phyloP scores from a whole-genome alignment of 1,140 invertebrate genomes.

The Bombyx mandarina region DNA sequence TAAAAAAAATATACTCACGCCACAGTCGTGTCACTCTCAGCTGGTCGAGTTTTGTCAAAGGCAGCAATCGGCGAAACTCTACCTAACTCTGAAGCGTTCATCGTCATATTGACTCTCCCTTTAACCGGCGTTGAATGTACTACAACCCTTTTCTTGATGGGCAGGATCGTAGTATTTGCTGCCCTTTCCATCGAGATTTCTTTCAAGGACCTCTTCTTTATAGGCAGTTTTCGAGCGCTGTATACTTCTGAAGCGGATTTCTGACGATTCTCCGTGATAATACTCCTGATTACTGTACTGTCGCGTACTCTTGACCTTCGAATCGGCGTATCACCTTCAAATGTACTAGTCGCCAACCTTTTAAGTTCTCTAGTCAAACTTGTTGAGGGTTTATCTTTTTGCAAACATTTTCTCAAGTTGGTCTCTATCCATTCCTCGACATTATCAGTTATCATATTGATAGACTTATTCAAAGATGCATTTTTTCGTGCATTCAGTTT shows the following conservation, averaged over 20 bases:
- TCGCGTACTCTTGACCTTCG: slow-evolving; percentile 15
- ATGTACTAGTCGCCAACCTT: slow-evolving; percentile 30
- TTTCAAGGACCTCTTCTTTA: slow-evolving; percentile 44
- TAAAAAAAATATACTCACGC: too few relatives aligned
- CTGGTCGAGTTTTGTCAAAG: too few relatives aligned
- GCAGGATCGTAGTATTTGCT: slow-evolving; percentile 16
- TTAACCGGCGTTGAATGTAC: slow-evolving; percentile 48
- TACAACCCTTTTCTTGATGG: slow-evolving; percentile 39
- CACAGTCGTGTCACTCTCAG: too few relatives aligned
- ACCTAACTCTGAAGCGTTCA: slow-evolving; percentile 28
- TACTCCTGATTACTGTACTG: slow-evolving; percentile 8
- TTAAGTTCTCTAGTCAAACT: slow-evolving; percentile 26
- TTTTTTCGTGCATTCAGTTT: slow-evolving; percentile 16
- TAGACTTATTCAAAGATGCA: slow-evolving; percentile 31
- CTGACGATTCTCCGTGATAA: slow-evolving; percentile 7
- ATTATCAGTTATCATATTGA: slow-evolving; percentile 28
- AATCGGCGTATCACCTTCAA: slow-evolving; percentile 25
- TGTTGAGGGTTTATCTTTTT: slow-evolving; percentile 10
- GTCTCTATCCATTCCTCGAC: slow-evolving; percentile 44
- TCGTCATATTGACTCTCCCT: slow-evolving; percentile 16
- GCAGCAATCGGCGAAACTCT: slow-evolving; percentile 36
- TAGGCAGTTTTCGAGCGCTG: slow-evolving; percentile 32
- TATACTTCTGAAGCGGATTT: slow-evolving; percentile 30
- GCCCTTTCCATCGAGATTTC: slow-evolving; percentile 8
- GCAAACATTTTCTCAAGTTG: slow-evolving; percentile 26